Conservation (phyloP, 2,797 vertebrate species). For the Psittacula derbiana region DNA sequence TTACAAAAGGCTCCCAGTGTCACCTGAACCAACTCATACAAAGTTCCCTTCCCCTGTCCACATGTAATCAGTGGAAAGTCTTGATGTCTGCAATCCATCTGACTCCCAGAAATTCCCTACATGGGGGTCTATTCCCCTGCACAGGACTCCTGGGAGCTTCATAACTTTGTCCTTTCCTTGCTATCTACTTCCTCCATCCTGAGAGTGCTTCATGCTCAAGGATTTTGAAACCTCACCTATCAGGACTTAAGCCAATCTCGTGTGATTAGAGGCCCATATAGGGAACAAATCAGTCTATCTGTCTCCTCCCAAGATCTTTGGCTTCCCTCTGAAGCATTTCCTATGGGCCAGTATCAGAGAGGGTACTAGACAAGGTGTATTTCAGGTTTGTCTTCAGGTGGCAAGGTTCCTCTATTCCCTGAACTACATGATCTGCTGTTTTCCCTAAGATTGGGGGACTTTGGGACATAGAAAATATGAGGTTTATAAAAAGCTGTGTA, state of each 20-base stretch:
- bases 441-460: background rate
- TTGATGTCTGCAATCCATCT: background rate
- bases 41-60: background rate
- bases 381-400: background rate
- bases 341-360: background rate
- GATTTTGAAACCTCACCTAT: background rate
- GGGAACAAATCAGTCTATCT: background rate
- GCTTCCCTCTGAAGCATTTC: background rate
- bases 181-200: background rate
- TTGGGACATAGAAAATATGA: background rate
- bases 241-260: background rate
- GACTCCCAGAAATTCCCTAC: background rate
- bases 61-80: background rate
- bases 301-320: background rate
- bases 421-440: background rate
- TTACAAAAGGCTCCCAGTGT: background rate
- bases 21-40: background rate
- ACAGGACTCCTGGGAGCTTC: background rate
- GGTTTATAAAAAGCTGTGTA: background rate
- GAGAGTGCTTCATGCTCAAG: background rate
- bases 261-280: background rate
- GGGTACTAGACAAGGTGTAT: background rate
- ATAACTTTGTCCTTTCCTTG: background rate
- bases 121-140: background rate
- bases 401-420: background rate